Evolutionary conservation across 2,797 vertebrate genomes (phyloP), one percentile per base, ranked within the genome.

Genomic region (Austrolebias charrua): DNA sequence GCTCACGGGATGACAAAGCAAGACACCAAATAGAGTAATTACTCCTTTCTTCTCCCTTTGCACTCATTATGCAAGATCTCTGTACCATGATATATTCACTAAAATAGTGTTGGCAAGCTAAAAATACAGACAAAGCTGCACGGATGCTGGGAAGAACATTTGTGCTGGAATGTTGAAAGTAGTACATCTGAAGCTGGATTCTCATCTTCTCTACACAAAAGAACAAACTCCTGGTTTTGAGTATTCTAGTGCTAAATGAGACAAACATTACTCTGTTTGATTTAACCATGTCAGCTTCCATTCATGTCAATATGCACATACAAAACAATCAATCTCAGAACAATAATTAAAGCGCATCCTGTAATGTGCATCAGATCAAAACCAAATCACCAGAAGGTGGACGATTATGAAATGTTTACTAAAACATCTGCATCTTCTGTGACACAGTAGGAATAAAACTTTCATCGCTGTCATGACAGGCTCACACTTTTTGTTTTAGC

Each of bases 271-370:
- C 24, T 3, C 1, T 24, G 24, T 24, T 24, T 24, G 24, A 24
- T 24, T 24, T 24, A 1, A 24, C 24, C 3, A 68, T 70, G 67
- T 73, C 63, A 65, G 74, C 74, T 84, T 33, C 46, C 84, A 80
- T 78, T 70, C 82, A 82, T 60, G 84, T 6, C 16, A 54, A 28
- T 62, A 80, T 42, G 63, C 59, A 80, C 45, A 75, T 82, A 76
- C 66, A 77, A 82, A 85, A 87, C 78, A 54, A 86, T 50, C 87
- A 60, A 80, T 74, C 73, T 18, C 60, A 46, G 51, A 70, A 76
- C 13, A 71, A 50, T 29, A 64, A 60, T 33, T 38, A 51, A 62
- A 50, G 44, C 20, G 47, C 63, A 55, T 77, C 59, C 57, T 57
- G 64, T 64, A 78, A 56, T 63, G 65, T 54, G 71, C 35, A n/a